Evolutionary conservation across 2,113 vertebrate species (phyloP).

Genomic region (Ancistrus triradiatus): DNA sequence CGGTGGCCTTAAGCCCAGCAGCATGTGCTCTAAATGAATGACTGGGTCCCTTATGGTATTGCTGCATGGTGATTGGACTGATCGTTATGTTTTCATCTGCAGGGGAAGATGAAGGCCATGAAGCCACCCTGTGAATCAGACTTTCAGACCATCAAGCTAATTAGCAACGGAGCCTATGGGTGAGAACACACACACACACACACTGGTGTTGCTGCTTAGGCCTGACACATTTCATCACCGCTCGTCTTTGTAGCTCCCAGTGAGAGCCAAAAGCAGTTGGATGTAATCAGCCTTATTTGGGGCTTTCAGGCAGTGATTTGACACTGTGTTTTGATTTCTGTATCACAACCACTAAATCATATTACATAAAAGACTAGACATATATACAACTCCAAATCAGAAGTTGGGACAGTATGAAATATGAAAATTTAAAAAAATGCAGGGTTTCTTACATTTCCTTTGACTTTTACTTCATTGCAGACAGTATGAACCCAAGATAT

Average conservation of each 20-base stretch:
- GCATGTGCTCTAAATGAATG: conserved; percentile 11
- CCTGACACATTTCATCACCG: neutral
- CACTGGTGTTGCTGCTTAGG: neutral
- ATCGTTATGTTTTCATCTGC: conserved; percentile 4
- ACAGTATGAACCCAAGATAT: too few species aligned
- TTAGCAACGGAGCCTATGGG: conserved; percentile 93
- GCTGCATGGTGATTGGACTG: too few species aligned
- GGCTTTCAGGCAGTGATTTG: neutral
- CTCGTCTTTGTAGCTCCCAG: neutral
- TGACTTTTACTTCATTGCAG: too few species aligned
- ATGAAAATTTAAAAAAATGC: too few species aligned
- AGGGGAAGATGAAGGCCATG: conserved; percentile 74
- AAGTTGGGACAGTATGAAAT: too few species aligned
- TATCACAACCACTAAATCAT: too few species aligned
- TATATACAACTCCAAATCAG: too few species aligned
- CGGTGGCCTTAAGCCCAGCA: neutral
- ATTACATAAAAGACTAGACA: too few species aligned
- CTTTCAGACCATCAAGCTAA: conserved; percentile 92
- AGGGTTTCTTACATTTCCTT: too few species aligned
- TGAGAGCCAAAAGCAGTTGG: too few species aligned
- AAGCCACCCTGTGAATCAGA: conserved; percentile 86
- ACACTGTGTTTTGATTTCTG: too few species aligned
- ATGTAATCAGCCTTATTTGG: too few species aligned
- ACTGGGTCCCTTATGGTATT: neutral
- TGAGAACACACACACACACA: conserved; percentile 57